These are phyloP conservation scores for Falco punctatus DNA, from an alignment of 2,113 vertebrate genomes.

Conservation along the genomic window DNA sequence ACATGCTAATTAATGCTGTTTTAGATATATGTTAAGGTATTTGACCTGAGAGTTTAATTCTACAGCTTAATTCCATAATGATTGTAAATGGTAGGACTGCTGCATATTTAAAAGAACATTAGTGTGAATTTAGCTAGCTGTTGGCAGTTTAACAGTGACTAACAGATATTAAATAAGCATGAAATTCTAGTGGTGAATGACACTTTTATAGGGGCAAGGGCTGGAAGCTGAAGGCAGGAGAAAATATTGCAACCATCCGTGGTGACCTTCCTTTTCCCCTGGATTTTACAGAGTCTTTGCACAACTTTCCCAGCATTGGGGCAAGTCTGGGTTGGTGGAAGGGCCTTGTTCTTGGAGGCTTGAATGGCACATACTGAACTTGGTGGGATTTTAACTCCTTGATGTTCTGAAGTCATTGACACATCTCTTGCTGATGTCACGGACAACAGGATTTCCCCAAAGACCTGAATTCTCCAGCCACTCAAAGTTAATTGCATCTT, in stretches of 20 bases:
- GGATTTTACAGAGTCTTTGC: neutral
- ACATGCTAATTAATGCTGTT: conserved; percentile 61
- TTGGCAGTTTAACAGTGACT: conserved; percentile 58
- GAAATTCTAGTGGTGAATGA: conserved; percentile 58
- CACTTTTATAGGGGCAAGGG: conserved; percentile 43
- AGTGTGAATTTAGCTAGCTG: conserved; percentile 57
- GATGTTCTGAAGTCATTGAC: neutral
- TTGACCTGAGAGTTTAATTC: conserved; percentile 65
- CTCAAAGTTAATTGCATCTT: neutral
- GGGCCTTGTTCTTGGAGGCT: neutral
- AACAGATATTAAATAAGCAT: conserved; percentile 68
- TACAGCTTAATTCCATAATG: conserved; percentile 54
- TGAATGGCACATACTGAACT: neutral
- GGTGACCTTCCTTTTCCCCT: conserved; percentile 21
- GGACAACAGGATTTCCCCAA: neutral
- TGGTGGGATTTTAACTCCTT: neutral
- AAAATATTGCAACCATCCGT: conserved; percentile 26
- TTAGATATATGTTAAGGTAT: conserved; percentile 61
- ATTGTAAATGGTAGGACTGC: conserved; percentile 52
- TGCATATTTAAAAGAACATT: conserved; percentile 56
- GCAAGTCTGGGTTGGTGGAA: neutral
- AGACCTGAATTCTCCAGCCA: neutral
- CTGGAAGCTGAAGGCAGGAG: conserved; percentile 14
- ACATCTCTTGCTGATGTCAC: neutral
- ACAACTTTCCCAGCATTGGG: neutral